These are phyloP conservation scores for Drosophila mayaguana DNA, from an alignment of 2,888 invertebrate genomes.

Conservation along the genomic window DNA sequence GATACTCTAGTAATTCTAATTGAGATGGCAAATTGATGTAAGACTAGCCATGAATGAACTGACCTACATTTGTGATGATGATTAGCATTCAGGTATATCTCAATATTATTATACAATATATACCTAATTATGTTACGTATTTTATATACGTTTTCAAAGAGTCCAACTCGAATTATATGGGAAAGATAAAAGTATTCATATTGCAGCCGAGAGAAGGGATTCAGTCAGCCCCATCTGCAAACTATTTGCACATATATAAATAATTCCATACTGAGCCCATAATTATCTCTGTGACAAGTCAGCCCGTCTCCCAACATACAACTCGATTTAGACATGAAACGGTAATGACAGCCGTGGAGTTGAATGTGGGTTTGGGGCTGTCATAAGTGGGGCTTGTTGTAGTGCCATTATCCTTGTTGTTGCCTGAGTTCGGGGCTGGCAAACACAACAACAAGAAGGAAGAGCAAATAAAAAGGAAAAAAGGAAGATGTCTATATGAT, in stretches of 20 bases:
- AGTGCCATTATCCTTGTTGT: constrained; percentile 61
- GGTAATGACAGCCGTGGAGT: constrained; percentile 25
- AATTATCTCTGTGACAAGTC: not conserved
- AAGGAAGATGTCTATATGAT: constrained; percentile 62
- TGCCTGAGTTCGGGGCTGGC: constrained; percentile 43
- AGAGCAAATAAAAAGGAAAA: constrained; percentile 4
- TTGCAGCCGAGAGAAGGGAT: not conserved
- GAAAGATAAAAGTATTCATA: not conserved
- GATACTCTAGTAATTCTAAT: constrained; percentile 8
- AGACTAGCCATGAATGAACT: not conserved
- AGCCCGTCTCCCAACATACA: constrained; percentile 7
- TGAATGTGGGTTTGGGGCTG: constrained; percentile 27
- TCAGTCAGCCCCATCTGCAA: not conserved
- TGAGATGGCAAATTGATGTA: not conserved
- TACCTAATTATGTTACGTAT: no score
- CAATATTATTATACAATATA: no score
- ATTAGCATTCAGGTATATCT: not conserved
- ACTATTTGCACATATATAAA: no score
- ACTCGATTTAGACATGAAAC: constrained; percentile 15
- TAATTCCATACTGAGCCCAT: not conserved
- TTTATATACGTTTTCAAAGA: not conserved
- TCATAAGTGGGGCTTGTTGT: constrained; percentile 58
- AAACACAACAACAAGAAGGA: constrained; percentile 27
- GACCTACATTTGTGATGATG: not conserved
- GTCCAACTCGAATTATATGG: not conserved